Base-by-base conservation (phyloP, 2,113 vertebrate genomes). In the Mionectes macconnelli region DNA sequence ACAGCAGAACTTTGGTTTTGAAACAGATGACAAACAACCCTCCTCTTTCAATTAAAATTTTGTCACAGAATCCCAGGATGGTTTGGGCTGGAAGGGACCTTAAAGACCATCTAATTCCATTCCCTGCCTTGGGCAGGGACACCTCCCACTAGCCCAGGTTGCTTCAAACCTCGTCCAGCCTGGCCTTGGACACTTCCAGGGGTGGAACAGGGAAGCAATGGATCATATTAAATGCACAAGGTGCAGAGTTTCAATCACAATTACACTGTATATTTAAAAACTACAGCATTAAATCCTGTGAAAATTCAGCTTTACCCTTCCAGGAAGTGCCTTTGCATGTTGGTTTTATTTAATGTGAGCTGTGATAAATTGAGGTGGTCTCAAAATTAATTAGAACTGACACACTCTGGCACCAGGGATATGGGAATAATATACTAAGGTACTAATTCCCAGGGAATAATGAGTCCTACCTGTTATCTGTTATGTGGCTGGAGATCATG, bases 401-500 rank as follows among this genome's bases (percentile, higher is more conserved):
- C 24, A 11, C 23, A 39, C 37, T 50, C n/a, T 24, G 28, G 31
- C 15, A 91, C 28, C 47, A 80, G 45, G 59, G 30, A 53, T 23
- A 35, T 1, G 7, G 16, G 40, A 83, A 89, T 44, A 59, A 77
- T 4, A 2, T 11, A 45, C 3, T 2, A 3, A 92, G 17, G 22
- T 6, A 25, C 3, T 8, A 9, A 33, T 87, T 73, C 39, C 21
- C 40, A 79, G 30, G 27, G 16, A 81, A 77, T 21, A 50, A 17
- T 8, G 15, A 83, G 7, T 7, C 60, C 53, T 98, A 99, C 99
- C 99, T 99, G 97, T 99, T 99, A 94, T 99, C 99, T 84, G 99
- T 98, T 93, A 99, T 98, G 96, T 99, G 99, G 97, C 99, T 99
- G 37, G 99, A 99, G 94, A 99, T 98, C 98, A 99, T 98, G 44